Evolutionary conservation across 1,140 invertebrate species (phyloP), one percentile per base, ranked within the genome.

Genomic region (Drosophila sulfurigaster): DNA sequence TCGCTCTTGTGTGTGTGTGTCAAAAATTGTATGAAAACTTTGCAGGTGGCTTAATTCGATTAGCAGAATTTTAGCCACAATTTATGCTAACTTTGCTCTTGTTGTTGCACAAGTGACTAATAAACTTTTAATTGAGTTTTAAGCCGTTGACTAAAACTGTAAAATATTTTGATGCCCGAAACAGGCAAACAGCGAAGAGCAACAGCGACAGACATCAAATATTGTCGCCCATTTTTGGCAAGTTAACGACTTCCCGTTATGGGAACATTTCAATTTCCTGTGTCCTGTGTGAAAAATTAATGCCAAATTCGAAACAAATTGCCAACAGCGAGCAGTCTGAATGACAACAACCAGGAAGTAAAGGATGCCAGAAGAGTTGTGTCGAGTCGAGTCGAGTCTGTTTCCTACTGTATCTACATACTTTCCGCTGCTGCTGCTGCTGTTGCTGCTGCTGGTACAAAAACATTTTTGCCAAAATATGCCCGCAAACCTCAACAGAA

Each of bases 211-310:
- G 6, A n/a, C 28, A 16, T 20, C 41, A 56, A 10, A 63, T 52
- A 51, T 57, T 69, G 58, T 58, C 52, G 60, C 25, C 16, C 20
- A 57, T 45, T 76, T 76, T 72, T 56, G 49, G 51, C 45, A 75
- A 70, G 57, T 48, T 81, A 88, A 89, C 83, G 78, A 88, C 70
- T 69, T 78, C 79, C 85, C 85, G 81, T 75, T 88, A 88, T 87
- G 80, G 83, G 51, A 89, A 88, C 85, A 89, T 88, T 88, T 89
- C 83, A 88, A 88, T 88, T 88, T 88, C 83, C 83, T 79, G 56
- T 78, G 79, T 82, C 62, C 83, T 65, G 83, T 88, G 72, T 89
- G 83, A 81, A 88, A 87, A 88, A 88, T 88, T 89, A 89, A 85
- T 88, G 86, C 81, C 72, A 85, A 88, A 88, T 85, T 81, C 60